A percentile compares a stretch with the other conserved stretches of the same genome.
phyloP scores from a whole-genome alignment of 2,888 invertebrate genomes.

The Drosophila siamana region DNA sequence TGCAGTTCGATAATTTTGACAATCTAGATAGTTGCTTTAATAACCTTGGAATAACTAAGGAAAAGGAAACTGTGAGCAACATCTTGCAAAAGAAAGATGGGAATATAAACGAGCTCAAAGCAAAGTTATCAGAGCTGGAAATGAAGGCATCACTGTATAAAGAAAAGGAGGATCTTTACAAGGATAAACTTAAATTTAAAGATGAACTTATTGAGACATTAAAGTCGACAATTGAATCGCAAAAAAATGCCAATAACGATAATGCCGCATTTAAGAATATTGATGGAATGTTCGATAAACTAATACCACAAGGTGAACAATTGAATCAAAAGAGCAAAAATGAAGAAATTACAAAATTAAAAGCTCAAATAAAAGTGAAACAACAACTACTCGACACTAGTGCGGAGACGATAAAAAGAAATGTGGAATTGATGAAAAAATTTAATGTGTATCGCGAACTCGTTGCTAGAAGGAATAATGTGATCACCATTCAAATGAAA shows the following conservation, averaged over 20 bases:
- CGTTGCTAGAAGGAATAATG: background rate
- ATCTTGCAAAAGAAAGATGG: no score
- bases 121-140: slow-evolving; percentile 15
- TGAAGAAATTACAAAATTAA: no score
- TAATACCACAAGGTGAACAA: no score
- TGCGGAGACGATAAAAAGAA: no score
- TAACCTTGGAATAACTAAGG: background rate
- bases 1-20: no score
- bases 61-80: background rate
- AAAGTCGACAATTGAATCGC: no score
- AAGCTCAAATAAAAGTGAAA: no score
- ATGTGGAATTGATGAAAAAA: no score
- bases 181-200: slow-evolving; percentile 20
- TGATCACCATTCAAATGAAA: background rate
- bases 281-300: no score
- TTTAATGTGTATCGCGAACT: background rate
- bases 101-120: no score
- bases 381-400: no score
- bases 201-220: slow-evolving; percentile 19
- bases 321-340: no score
- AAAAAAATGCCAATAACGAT: background rate
- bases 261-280: background rate
- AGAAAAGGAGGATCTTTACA: slow-evolving; percentile 14
- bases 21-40: background rate
- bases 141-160: slow-evolving; percentile 13